These are phyloP conservation scores for Myiopsitta monachus DNA, from an alignment of 2,113 vertebrate genomes.

Conservation along the genomic window DNA sequence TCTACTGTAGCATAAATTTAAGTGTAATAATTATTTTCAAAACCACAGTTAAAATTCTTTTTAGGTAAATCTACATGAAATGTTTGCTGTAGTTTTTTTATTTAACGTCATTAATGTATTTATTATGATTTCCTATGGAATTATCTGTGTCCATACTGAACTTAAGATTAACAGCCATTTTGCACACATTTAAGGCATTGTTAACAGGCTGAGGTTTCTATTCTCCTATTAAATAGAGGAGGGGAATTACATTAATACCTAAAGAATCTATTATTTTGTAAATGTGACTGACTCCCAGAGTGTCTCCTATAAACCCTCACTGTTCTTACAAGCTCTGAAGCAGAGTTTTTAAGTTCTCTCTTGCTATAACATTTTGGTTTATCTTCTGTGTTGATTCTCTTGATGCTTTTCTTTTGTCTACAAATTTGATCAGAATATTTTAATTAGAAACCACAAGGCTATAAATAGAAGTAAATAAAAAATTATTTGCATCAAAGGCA, in stretches of 20 bases:
- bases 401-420: neutral
- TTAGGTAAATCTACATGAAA: neutral
- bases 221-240: neutral
- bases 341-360: neutral
- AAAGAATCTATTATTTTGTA: neutral
- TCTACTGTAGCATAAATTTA: neutral
- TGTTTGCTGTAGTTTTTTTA: neutral
- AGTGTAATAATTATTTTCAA: neutral
- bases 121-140: neutral
- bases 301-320: neutral
- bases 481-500: neutral
- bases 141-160: neutral
- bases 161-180: neutral
- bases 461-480: neutral
- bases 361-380: neutral
- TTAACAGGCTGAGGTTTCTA: neutral
- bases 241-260: neutral
- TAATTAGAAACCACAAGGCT: neutral
- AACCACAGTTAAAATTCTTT: neutral
- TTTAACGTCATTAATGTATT: neutral
- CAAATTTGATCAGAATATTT: slow-evolving; percentile 9
- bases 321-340: neutral
- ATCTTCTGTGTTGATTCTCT: neutral
- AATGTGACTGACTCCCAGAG: neutral
- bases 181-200: neutral